These are phyloP conservation scores for Lamprotornis superbus DNA, from an alignment of 2,113 vertebrate genomes.

Conservation along the genomic window DNA sequence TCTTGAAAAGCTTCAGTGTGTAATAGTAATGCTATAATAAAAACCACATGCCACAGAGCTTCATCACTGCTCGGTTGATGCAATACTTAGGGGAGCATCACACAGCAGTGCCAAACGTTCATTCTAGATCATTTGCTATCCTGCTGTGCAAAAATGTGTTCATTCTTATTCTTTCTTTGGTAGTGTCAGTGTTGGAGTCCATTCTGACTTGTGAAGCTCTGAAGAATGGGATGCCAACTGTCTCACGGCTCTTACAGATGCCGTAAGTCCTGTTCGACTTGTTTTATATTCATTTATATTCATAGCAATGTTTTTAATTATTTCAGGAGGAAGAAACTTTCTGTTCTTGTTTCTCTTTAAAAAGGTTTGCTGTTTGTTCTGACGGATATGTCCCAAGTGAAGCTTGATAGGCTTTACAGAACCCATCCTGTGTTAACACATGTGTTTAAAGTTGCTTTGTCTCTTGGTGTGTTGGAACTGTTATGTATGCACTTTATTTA, in stretches of 20 bases:
- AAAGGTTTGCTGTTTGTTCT: neutral
- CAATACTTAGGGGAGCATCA: neutral
- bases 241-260: conserved; percentile 88
- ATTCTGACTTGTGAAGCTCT: conserved; percentile 93
- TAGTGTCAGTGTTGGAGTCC: conserved; percentile 93
- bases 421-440: neutral
- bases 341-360: neutral
- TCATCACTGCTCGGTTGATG: conserved; percentile 28
- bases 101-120: conserved; percentile 22
- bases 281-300: neutral
- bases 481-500: neutral
- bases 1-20: conserved; percentile 53
- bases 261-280: conserved; percentile 81
- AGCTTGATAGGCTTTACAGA: neutral
- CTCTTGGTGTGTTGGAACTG: neutral
- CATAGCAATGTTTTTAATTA: neutral
- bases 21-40: conserved; percentile 8
- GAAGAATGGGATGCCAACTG: conserved; percentile 90
- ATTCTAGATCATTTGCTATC: conserved; percentile 37
- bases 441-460: neutral
- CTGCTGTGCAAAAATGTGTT: conserved; percentile 61
- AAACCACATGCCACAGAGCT: conserved; percentile 32
- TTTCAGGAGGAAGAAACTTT: neutral
- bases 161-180: neutral
- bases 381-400: neutral